Evolutionary conservation across 2,113 vertebrate species (phyloP), one percentile per base, ranked within the genome.

Genomic region (Austrofundulus limnaeus): DNA sequence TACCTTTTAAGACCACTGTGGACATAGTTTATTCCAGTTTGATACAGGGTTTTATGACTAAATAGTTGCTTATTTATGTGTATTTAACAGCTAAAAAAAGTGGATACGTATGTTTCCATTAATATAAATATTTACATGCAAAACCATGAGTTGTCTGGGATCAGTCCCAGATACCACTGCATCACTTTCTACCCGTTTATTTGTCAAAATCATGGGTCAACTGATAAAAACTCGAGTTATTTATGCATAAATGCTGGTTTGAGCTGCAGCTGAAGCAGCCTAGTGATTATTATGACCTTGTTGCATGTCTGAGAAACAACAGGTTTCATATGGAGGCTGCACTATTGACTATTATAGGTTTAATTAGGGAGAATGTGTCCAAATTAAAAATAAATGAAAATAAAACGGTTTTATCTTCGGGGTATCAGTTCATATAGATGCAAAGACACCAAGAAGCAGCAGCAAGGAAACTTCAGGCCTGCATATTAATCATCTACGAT

Each of bases 401-500:
- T 1, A 5, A 5, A 34, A 34, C 5, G 31, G 2, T 14, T n/a
- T n/a, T 64, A 45, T 67, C 71, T 50, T 60, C 48, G 63, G 34
- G 55, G 53, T 46, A 48, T 39, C n/a, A 20, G 45, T 21, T 19
- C 39, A 28, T 34, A 61, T 59, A 56, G 77, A 63, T 43, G 47
- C 21, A 15, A 11, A 75, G 50, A 39, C 51, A 53, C 53, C 37
- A 65, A 39, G 24, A 70, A 47, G 55, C 72, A 77, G 55, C 54
- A 57, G 51, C n/a, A n/a, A n/a, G 62, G 63, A 65, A 54, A 52
- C 60, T 78, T 80, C 70, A 70, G 56, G 11, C 61, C 47, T 25
- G 39, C 34, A 71, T 58, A 85, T 90, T 64, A 88, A 89, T 90
- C 81, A 90, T 87, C 80, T 52, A 88, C 64, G 1, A 52, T 57